Base-by-base conservation (phyloP, 2,113 vertebrate species). In the Henicopernis longicauda region DNA sequence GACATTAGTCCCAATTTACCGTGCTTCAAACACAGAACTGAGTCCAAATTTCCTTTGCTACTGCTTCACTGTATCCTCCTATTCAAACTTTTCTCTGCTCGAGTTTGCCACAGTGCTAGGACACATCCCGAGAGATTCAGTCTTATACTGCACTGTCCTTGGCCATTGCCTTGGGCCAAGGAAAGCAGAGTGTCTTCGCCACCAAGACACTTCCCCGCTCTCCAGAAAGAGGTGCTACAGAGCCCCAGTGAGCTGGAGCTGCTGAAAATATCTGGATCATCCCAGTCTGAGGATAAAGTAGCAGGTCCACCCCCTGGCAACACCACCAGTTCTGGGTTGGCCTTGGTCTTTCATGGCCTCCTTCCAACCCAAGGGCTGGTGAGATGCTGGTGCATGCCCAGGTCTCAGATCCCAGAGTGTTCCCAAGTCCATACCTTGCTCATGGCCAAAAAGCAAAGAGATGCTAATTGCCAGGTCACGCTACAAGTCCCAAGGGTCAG, bases 31-130 rank as follows among this genome's bases (percentile, higher is more conserved):
- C 6, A 10, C 27, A 89, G 54, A 88, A 86, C 44, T 29, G 31
- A 82, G n/a, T 44, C 69, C 49, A 72, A 45, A 52, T 69, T 26
- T 87, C 59, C n/a, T 80, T 90, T 94, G 45, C 50, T 92, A 54
- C n/a, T 66, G 23, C 25, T 94, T 45, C 38, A 42, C 14, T 71
- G 12, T 7, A 42, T 59, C n/a, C 27, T 77, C 22, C 26, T 42
- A 3, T 29, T 59, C 38, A 40, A 89, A 66, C 2, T 40, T 57
- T 6, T 54, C 69, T 26, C 55, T 57, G 18, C 11, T 20, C 2
- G 13, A 21, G 50, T 36, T 71, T 85, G n/a, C 10, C 61, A 69
- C 0, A 3, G 40, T 52, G n/a, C 52, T 71, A 84, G 70, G 50
- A 78, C 26, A 45, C 20, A 58, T 49, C 19, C 58, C 54, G 71